phyloP scores from a whole-genome alignment of 2,797 vertebrate species.

The Scolopax bukidnonensis region DNA sequence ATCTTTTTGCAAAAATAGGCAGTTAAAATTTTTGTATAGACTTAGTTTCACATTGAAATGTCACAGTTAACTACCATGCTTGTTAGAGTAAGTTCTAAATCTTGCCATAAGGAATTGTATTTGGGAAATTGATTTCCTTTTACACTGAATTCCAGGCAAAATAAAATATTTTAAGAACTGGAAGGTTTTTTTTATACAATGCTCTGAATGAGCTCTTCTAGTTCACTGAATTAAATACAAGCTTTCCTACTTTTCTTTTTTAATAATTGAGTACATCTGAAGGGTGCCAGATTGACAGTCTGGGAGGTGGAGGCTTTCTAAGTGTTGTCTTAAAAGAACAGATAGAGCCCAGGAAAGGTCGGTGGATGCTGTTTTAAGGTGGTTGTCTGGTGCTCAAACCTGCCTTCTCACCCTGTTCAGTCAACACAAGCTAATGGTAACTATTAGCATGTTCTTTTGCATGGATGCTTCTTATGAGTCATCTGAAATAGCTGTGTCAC shows the following conservation, averaged over 20 bases:
- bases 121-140: conserved; percentile 34
- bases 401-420: background rate
- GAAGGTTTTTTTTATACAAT: background rate
- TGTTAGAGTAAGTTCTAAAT: conserved; percentile 28
- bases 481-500: too few relatives aligned
- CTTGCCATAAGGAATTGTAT: conserved; percentile 36
- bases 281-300: background rate
- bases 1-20: conserved; percentile 5
- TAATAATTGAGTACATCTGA: conserved; percentile 56
- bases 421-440: background rate
- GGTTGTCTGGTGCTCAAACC: background rate
- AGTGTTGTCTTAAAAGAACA: conserved; percentile 38
- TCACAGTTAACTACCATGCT: conserved; percentile 26
- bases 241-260: conserved; percentile 58
- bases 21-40: conserved; percentile 11
- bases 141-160: conserved; percentile 52
- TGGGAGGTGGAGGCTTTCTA: conserved; percentile 36
- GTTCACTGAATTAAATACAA: conserved; percentile 69
- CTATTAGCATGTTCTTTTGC: background rate
- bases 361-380: background rate
- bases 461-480: too few relatives aligned
- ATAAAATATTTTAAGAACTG: conserved; percentile 49
- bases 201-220: conserved; percentile 58
- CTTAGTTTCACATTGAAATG: conserved; percentile 64
- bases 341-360: conserved; percentile 15